Base-by-base conservation (phyloP, 2,888 invertebrate genomes). In the Formica aserva region DNA sequence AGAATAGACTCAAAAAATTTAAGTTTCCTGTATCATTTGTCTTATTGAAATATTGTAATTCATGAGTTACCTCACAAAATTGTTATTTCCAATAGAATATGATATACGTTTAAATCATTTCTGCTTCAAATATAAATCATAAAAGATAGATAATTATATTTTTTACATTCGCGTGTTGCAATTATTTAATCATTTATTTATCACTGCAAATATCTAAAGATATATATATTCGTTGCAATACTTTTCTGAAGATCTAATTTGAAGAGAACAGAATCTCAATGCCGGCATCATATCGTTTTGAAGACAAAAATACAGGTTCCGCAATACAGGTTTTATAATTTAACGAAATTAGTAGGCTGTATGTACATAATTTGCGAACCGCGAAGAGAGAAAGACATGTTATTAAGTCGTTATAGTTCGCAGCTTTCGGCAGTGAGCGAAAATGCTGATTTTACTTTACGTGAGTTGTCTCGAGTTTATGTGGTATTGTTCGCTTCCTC, bases 401-500 rank as follows among this genome's bases (percentile, higher is more conserved):
- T 66, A 77, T 67, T 29, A 67, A 67, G 67, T 66, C 55, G 66
- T 77, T 77, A 57, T 55, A 66, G 38, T 41, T 57, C 69, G 57
- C 67, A 67, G 67, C 67, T 41, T 67, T 55, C 67, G 55, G 6
- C 41, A 32, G 41, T 22, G 55, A 60, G 41, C 74, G 32, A n/a
- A 29, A 77, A 67, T 77, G 57, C 41, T 35, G 67, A 77, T 77
- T 48, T 67, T 41, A 29, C 35, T 77, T 38, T n/a, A 52, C 52
- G n/a, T 18, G 13, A 35, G 67, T 41, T 66, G 55, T 77, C 66
- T 29, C 55, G 55, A 35, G 13, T 65, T 22, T 67, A 55, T 38
- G 29, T 32, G 9, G 41, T 60, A 71, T 85, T 85, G 38, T 62
- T 63, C 48, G 55, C 11, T 63, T 52, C 69, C 72, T 67, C 83